Percentiles rank a stretch among this genome's conserved stretches.
phyloP scores from a whole-genome alignment of 2,113 vertebrate species.

The Rhinolophus ferrumequinum region DNA sequence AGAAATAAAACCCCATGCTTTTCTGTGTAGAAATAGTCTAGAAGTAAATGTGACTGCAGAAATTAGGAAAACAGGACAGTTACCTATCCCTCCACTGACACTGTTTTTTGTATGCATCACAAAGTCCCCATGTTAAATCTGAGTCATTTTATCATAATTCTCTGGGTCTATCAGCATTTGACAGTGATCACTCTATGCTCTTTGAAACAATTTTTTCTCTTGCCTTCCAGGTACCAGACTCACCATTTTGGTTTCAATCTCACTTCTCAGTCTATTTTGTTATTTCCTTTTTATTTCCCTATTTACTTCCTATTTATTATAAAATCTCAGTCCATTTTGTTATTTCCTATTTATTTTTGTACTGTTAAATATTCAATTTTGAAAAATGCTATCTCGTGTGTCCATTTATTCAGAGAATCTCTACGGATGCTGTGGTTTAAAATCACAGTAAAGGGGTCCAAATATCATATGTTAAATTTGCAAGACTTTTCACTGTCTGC shows the following conservation, averaged over 20 bases:
- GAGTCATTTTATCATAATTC: neutral
- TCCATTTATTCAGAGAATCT: neutral
- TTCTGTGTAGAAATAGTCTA: neutral
- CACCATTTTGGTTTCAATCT: neutral
- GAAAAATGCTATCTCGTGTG: neutral
- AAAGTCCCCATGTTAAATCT: neutral
- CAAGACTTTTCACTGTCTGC: neutral
- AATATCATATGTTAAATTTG: neutral
- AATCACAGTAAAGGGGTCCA: neutral
- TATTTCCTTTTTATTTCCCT: neutral
- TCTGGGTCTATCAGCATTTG: neutral
- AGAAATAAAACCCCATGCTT: neutral
- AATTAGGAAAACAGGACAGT: neutral
- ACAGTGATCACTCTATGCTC: neutral
- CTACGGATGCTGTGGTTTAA: neutral
- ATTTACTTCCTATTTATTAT: no score
- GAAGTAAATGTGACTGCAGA: neutral
- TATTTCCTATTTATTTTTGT: no score
- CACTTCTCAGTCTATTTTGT: no score
- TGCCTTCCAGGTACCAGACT: neutral
- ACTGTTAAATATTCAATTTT: neutral
- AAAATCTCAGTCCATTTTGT: no score
- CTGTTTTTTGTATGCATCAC: neutral
- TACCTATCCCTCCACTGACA: neutral
- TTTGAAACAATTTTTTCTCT: neutral